A percentile compares a stretch with the other conserved stretches of the same genome.
phyloP scores from a whole-genome alignment of 2,888 invertebrate genomes.

The Polyploca ridens region DNA sequence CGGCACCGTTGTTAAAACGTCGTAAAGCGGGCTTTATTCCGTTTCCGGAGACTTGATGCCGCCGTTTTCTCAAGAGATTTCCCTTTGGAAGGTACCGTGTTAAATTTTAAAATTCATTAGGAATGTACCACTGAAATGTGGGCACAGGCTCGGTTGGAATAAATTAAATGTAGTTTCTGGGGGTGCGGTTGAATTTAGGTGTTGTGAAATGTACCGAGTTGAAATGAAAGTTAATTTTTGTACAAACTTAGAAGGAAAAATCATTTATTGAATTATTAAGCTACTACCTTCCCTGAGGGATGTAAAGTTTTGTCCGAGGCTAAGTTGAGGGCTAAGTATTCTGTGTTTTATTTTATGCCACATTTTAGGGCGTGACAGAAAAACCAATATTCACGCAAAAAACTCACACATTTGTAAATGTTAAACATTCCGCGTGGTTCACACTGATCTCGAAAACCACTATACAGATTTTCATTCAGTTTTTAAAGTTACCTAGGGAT shows the following conservation, averaged over 20 bases:
- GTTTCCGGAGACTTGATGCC: neutral
- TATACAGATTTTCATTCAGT: too few relatives aligned
- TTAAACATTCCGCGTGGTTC: too few relatives aligned
- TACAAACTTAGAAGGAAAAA: neutral
- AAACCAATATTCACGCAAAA: too few relatives aligned
- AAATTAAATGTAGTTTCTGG: neutral
- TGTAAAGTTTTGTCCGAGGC: too few relatives aligned
- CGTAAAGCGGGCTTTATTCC: neutral
- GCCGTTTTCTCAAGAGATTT: neutral
- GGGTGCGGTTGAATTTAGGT: neutral
- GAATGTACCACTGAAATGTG: neutral
- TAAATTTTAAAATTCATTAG: conserved; percentile 6
- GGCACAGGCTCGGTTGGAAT: neutral
- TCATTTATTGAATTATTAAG: too few relatives aligned
- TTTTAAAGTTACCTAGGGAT: too few relatives aligned
- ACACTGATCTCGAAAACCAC: too few relatives aligned
- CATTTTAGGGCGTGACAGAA: too few relatives aligned
- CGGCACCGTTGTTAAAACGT: neutral
- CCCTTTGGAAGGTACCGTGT: neutral
- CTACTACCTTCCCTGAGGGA: too few relatives aligned
- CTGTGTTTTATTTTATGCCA: too few relatives aligned
- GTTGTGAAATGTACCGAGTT: neutral
- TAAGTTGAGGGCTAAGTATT: too few relatives aligned
- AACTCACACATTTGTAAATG: too few relatives aligned
- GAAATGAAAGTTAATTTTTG: neutral